Percentiles rank a stretch among this genome's conserved stretches.
phyloP scores from a whole-genome alignment of 2,113 vertebrate species.

The Pelecanus crispus region DNA sequence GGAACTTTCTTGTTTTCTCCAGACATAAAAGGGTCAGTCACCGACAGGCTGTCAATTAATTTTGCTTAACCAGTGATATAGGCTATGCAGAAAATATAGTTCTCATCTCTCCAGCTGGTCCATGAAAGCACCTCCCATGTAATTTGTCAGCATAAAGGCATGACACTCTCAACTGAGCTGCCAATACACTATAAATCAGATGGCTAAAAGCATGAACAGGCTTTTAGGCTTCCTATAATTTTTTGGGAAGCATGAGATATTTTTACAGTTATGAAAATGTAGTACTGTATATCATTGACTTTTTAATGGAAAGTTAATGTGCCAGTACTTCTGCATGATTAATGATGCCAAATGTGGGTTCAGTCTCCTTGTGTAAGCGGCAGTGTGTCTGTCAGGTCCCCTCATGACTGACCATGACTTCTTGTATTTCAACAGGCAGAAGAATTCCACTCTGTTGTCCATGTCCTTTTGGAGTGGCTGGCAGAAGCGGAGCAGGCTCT shows the following conservation, averaged over 20 bases:
- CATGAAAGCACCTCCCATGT: not conserved
- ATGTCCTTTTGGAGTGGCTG: slow-evolving; percentile 93
- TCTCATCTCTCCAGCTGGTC: slow-evolving; percentile 28
- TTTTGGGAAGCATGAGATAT: not conserved
- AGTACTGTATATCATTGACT: slow-evolving; percentile 5
- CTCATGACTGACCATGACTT: not conserved
- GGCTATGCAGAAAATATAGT: not conserved
- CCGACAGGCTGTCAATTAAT: not conserved
- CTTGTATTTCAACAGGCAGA: slow-evolving; percentile 81
- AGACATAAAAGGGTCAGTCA: not conserved
- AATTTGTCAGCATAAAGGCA: slow-evolving; percentile 20
- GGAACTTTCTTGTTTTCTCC: not conserved
- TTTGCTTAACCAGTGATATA: not conserved
- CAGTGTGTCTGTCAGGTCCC: not conserved
- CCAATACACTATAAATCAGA: slow-evolving; percentile 38
- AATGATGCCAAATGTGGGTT: slow-evolving; percentile 1
- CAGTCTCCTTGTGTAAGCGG: not conserved
- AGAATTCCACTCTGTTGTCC: slow-evolving; percentile 95
- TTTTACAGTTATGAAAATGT: slow-evolving; percentile 50
- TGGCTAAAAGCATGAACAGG: slow-evolving; percentile 30
- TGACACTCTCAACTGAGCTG: slow-evolving; percentile 12
- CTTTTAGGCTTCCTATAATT: slow-evolving; percentile 25
- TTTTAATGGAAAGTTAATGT: slow-evolving; percentile 46
- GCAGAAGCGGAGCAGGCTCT: slow-evolving; percentile 94
- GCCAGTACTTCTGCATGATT: not conserved